Evolutionary conservation across 2,113 vertebrate species (phyloP).

Genomic region (Gobio gobio): DNA sequence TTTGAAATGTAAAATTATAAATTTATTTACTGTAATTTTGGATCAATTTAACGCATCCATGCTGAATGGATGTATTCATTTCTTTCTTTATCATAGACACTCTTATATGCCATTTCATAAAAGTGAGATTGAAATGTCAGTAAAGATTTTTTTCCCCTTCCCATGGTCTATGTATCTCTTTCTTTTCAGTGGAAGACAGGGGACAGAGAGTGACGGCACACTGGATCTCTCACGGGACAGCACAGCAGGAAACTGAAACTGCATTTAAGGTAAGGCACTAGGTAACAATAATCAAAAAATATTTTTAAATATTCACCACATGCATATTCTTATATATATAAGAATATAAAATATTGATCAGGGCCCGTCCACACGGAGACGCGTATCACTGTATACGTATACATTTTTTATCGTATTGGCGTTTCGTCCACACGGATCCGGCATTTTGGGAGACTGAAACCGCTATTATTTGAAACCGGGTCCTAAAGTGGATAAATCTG

Average conservation of each 20-base stretch:
- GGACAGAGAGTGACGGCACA: constrained; percentile 46
- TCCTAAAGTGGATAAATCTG: no score
- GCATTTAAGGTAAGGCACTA: constrained; percentile 40
- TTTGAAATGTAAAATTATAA: no score
- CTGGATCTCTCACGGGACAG: constrained; percentile 40
- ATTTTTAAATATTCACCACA: background rate
- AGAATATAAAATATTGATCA: background rate
- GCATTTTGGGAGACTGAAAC: no score
- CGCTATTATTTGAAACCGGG: no score
- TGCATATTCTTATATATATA: background rate
- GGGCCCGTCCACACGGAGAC: no score
- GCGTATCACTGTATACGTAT: no score
- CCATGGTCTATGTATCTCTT: constrained; percentile 17
- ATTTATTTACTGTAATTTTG: no score
- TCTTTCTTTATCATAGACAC: background rate
- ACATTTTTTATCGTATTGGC: no score
- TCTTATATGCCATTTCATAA: background rate
- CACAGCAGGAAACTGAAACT: constrained; percentile 24
- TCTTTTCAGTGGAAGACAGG: constrained; percentile 33
- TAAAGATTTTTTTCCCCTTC: background rate
- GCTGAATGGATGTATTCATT: background rate
- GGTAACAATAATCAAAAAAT: background rate
- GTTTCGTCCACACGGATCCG: no score
- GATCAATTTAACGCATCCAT: no score
- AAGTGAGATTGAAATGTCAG: background rate